Evolutionary conservation across 2,888 invertebrate genomes (phyloP).

Genomic region (Holacanthella duospinosa): DNA sequence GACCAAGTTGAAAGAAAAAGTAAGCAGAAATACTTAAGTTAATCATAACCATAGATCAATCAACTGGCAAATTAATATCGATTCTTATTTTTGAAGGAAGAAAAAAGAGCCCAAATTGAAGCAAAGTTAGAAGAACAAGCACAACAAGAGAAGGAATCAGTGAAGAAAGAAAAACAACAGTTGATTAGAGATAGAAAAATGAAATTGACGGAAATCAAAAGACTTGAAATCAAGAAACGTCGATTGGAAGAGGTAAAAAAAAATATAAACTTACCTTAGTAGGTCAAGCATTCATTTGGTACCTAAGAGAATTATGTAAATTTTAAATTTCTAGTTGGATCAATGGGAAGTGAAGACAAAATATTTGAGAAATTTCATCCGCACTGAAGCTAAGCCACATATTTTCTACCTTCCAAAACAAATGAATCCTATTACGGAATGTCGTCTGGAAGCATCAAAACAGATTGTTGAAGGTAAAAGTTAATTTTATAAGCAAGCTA

Average conservation of each 20-base stretch:
- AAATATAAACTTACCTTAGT: background rate
- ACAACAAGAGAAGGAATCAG: slow-evolving; percentile 70
- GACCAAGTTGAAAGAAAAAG: slow-evolving; percentile 73
- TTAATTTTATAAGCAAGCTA: slow-evolving; percentile 9
- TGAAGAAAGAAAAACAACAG: slow-evolving; percentile 69
- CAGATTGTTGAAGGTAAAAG: slow-evolving; percentile 53
- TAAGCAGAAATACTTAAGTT: slow-evolving; percentile 40
- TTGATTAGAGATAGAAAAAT: slow-evolving; percentile 74
- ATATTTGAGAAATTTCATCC: slow-evolving; percentile 67
- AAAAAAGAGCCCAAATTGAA: slow-evolving; percentile 77
- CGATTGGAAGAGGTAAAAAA: slow-evolving; percentile 64
- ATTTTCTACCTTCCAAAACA: slow-evolving; percentile 79
- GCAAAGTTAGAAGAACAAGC: slow-evolving; percentile 87
- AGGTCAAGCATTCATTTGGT: background rate
- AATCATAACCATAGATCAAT: background rate
- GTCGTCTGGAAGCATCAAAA: slow-evolving; percentile 55
- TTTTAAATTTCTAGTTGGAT: slow-evolving; percentile 47
- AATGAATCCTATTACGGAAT: slow-evolving; percentile 58
- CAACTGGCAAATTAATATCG: background rate
- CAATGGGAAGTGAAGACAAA: slow-evolving; percentile 73
- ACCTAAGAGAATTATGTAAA: background rate
- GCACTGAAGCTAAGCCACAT: slow-evolving; percentile 74
- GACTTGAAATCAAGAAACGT: slow-evolving; percentile 79
- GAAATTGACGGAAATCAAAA: slow-evolving; percentile 77
- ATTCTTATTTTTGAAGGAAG: slow-evolving; percentile 49